A percentile compares a stretch with the other conserved stretches of the same genome.
phyloP scores from a whole-genome alignment of 2,797 vertebrate species.

The Hydrophis major region DNA sequence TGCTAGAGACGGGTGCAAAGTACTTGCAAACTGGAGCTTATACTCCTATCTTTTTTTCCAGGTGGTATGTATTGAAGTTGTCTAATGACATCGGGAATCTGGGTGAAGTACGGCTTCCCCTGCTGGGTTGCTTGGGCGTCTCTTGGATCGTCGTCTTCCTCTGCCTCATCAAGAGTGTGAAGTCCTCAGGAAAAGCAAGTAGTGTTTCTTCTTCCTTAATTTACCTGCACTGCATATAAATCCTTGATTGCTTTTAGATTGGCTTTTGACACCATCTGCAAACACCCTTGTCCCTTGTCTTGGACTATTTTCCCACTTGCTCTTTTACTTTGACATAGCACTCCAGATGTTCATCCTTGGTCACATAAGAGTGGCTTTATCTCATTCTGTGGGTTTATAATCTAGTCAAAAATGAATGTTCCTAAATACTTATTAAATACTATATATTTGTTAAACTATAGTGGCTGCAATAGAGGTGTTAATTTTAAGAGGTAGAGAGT shows the following conservation, averaged over 20 bases:
- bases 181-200: constrained; percentile 96
- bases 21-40: background rate
- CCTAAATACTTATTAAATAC: background rate
- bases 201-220: background rate
- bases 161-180: constrained; percentile 95
- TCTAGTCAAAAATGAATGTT: background rate
- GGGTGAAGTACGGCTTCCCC: constrained; percentile 90
- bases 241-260: background rate
- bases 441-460: background rate
- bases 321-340: background rate
- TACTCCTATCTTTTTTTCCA: constrained; percentile 48
- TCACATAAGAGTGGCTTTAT: background rate
- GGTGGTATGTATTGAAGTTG: constrained; percentile 90
- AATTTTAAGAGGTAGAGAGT: background rate
- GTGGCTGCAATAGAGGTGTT: background rate
- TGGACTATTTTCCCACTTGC: background rate
- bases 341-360: background rate
- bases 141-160: constrained; percentile 98
- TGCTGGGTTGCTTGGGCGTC: constrained; percentile 90
- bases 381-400: background rate
- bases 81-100: constrained; percentile 93
- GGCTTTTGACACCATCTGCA: no score
- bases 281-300: background rate
- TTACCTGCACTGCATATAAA: rapidly evolving
- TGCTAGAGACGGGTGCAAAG: background rate